A percentile compares a stretch with the other conserved stretches of the same genome.
Evolutionary conservation across 1,140 invertebrate genomes (phyloP).

Genomic region (Drosophila santomea): DNA sequence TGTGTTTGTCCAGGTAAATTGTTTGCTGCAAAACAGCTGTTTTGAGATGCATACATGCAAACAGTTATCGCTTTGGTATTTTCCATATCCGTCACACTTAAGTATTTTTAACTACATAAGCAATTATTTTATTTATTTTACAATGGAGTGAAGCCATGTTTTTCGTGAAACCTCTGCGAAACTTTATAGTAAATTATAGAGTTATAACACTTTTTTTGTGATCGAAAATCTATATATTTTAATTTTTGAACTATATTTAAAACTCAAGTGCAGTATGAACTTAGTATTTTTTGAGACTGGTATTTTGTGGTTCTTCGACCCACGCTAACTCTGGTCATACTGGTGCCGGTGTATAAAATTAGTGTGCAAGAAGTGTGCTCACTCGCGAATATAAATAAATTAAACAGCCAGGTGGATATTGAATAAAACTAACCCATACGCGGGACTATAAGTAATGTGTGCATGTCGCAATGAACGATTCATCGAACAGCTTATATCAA

Average conservation of each 20-base stretch:
- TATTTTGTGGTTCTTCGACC: not conserved
- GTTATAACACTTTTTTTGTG: too few relatives aligned
- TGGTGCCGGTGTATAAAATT: constrained; percentile 29
- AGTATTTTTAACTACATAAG: not conserved
- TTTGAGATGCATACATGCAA: not conserved
- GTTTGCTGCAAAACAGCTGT: constrained; percentile 42
- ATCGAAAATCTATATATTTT: too few relatives aligned
- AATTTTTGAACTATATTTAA: not conserved
- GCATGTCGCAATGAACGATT: not conserved
- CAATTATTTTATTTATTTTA: too few relatives aligned
- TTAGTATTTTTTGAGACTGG: not conserved
- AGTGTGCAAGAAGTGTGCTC: constrained; percentile 45
- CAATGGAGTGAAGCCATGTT: too few relatives aligned
- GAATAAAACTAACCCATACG: constrained; percentile 14
- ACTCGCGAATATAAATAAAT: constrained; percentile 32
- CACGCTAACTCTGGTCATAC: not conserved
- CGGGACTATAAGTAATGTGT: constrained; percentile 9
- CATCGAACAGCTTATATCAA: not conserved
- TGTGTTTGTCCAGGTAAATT: constrained; percentile 11
- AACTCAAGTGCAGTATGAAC: not conserved
- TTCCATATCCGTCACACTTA: too few relatives aligned
- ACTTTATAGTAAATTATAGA: too few relatives aligned
- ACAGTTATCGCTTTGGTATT: not conserved
- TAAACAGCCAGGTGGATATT: constrained; percentile 36
- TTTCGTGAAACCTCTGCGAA: too few relatives aligned